Base-by-base conservation (phyloP, 1,140 invertebrate genomes). In the Drosophila tristis region DNA sequence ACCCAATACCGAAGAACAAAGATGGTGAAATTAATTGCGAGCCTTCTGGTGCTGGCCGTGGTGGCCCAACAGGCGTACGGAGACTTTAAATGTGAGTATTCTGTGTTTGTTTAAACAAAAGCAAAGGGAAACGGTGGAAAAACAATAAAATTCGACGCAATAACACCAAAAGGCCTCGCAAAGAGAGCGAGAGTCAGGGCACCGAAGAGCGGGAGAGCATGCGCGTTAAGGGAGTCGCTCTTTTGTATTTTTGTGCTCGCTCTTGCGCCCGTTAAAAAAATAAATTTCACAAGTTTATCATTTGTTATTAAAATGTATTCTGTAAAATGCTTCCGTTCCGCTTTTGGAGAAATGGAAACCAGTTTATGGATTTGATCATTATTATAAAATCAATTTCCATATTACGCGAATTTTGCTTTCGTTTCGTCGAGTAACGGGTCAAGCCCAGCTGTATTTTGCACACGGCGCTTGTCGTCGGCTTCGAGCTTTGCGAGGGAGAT, bases 21-120 rank as follows among this genome's bases (percentile, higher is more conserved):
- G 65, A 89, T 89, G 84, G 60, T 89, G 84, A 89, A 89, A 89
- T 59, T 90, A 67, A 49, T 77, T 76, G 72, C 76, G 57, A 77
- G 65, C 64, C 71, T 89, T 60, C 57, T 87, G 50, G 42, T 89
- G 35, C 74, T 89, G 84, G 84, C 74, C 64, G 85, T 77, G 49
- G 72, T 79, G 57, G 70, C 72, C 50, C 72, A 63, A 48, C 48
- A 79, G 58, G 76, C 76, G 39, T 82, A 89, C 48, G 84, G 72
- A 35, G 80, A 84, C 20, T 71, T 89, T 29, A 79, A 80, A 72
- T 89, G 84, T 89, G 63, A 89, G 84, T 89, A 80, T 26, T 55
- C 44, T 29, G 11, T 53, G 42, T 55, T 54, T 45, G 44, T 4
- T 31, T 2, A 67, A 75, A 67, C 59, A 78, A 86, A 86, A 86